phyloP scores from a whole-genome alignment of 2,888 invertebrate genomes.

The Cybosia mesomella region DNA sequence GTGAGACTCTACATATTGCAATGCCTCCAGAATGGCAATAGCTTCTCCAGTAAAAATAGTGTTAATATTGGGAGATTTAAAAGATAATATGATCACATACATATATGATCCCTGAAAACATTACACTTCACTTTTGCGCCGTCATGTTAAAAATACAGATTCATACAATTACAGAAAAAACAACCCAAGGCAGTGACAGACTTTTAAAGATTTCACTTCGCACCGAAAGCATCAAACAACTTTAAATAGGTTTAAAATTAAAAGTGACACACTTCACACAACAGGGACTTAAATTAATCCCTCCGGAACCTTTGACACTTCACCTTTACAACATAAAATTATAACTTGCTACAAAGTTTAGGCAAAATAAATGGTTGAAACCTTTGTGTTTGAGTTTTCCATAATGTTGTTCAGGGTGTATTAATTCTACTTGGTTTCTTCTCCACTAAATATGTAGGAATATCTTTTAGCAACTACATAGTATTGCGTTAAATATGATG shows the following conservation, averaged over 20 bases:
- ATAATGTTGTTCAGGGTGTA: background rate
- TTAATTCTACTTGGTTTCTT: background rate
- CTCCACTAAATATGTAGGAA: background rate
- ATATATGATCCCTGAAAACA: too few species aligned
- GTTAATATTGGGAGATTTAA: too few species aligned
- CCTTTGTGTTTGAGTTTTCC: too few species aligned
- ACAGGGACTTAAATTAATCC: slow-evolving; percentile 5
- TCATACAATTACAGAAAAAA: background rate
- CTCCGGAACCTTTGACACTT: slow-evolving; percentile 3
- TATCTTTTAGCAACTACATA: background rate
- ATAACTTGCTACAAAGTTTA: background rate
- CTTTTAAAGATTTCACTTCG: background rate
- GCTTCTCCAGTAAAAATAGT: too few species aligned
- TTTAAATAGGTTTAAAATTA: background rate
- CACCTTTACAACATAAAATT: slow-evolving; percentile 2
- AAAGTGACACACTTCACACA: background rate
- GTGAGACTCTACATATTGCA: too few species aligned
- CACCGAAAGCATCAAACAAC: slow-evolving; percentile 7
- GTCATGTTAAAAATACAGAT: background rate
- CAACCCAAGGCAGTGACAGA: background rate
- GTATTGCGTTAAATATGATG: too few species aligned
- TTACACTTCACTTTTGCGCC: too few species aligned
- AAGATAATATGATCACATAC: too few species aligned
- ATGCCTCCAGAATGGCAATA: too few species aligned
- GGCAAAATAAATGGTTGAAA: background rate